These are phyloP conservation scores for Muscicapa adusta DNA, from an alignment of 2,113 vertebrate genomes.

Conservation along the genomic window DNA sequence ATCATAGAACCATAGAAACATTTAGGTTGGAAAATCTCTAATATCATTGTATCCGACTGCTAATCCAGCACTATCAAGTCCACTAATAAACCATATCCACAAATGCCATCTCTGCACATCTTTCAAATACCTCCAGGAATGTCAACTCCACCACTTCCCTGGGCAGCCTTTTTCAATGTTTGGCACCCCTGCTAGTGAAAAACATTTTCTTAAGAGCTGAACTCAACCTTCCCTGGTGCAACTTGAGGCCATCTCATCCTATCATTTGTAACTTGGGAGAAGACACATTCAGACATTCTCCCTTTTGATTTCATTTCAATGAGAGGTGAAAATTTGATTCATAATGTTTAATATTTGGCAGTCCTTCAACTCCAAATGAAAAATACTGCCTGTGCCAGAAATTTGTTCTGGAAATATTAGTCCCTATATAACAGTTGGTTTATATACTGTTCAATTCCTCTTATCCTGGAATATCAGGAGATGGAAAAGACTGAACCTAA, in stretches of 20 bases:
- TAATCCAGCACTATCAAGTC: background rate
- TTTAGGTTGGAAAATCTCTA: background rate
- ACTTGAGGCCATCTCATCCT: background rate
- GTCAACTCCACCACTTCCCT: background rate
- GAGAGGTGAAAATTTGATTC: background rate
- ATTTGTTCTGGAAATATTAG: background rate
- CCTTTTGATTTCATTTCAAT: background rate
- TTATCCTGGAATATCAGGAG: background rate
- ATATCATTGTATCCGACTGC: background rate
- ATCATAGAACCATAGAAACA: background rate
- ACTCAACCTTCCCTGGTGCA: background rate
- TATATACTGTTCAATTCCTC: background rate
- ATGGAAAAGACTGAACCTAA: background rate
- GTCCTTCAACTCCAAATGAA: background rate
- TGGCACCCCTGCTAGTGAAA: background rate
- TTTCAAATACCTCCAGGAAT: background rate
- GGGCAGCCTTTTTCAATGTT: background rate
- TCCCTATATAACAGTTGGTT: background rate
- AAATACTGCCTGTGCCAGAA: background rate
- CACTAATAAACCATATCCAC: background rate
- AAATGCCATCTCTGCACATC: background rate
- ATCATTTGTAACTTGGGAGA: background rate
- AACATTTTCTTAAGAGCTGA: background rate
- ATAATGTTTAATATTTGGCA: background rate
- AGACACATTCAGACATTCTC: background rate